Percentiles rank a stretch among this genome's conserved stretches.
Conservation (phyloP, 1,140 invertebrate species). For the Megalonaias nervosa region DNA sequence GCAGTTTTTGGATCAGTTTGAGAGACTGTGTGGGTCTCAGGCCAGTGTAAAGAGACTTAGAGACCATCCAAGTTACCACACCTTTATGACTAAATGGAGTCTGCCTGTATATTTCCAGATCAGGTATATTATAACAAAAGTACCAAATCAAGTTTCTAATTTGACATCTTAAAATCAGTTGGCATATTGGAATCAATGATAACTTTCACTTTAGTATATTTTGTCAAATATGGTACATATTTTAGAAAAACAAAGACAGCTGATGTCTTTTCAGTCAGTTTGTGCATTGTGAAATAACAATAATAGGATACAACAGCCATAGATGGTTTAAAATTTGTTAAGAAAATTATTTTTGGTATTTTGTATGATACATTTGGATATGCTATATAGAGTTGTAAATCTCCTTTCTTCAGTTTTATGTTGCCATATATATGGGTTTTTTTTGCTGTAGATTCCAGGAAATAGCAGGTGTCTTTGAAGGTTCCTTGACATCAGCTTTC, state of each 20-base stretch:
- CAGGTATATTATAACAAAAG: constrained; percentile 68
- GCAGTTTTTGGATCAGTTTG: constrained; percentile 84
- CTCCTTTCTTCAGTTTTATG: no score
- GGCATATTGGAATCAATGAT: not conserved
- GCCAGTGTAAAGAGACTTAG: constrained; percentile 71
- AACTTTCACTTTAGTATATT: no score
- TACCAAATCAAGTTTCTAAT: not conserved
- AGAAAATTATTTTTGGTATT: no score
- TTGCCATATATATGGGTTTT: not conserved
- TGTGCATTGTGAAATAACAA: no score
- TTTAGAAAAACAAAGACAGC: no score
- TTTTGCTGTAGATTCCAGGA: constrained; percentile 80
- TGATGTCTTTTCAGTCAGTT: no score
- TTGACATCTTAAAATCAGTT: not conserved
- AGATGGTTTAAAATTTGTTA: no score
- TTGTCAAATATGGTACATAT: no score
- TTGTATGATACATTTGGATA: no score
- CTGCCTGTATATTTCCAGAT: constrained; percentile 97
- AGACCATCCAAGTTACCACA: constrained; percentile 68
- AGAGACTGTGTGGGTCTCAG: constrained; percentile 77
- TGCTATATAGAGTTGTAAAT: no score
- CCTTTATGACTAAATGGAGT: constrained; percentile 91
- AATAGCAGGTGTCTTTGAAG: constrained; percentile 83
- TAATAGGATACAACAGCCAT: no score
- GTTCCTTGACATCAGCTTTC: constrained; percentile 71